Conservation (phyloP, 2,797 vertebrate species). For the Rhynchonycteris naso region DNA sequence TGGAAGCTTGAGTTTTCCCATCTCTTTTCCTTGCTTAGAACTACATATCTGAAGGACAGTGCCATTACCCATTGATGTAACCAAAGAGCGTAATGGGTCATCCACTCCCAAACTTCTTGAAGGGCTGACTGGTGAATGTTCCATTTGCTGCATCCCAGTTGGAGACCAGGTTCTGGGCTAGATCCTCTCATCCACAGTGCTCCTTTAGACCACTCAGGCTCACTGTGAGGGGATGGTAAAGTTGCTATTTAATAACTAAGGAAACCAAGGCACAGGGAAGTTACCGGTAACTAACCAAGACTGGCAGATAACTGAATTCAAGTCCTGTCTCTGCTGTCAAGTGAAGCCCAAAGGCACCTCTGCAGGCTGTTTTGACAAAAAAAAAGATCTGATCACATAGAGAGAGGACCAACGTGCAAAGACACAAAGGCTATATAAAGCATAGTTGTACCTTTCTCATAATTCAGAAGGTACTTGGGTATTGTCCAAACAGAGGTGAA, state of each 20-base stretch:
- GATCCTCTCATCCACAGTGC: not conserved
- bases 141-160: accelerated
- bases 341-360: not conserved
- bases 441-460: not conserved
- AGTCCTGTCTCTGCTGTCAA: not conserved
- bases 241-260: not conserved
- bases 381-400: not conserved
- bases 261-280: not conserved
- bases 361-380: not conserved
- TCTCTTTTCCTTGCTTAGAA: not conserved
- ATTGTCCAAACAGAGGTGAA: not conserved
- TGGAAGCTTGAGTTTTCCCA: not conserved
- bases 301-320: not conserved
- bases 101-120: not conserved
- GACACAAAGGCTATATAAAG: not conserved
- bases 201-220: not conserved
- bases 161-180: not conserved
- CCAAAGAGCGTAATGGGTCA: not conserved
- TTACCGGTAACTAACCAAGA: not conserved
- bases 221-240: not conserved
- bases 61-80: not conserved
- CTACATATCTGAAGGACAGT: not conserved
- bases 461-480: not conserved
- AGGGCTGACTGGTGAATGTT: not conserved
- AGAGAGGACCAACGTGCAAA: not conserved